Evolutionary conservation across 2,888 invertebrate species (phyloP).

Genomic region (Isotomurus palustris): DNA sequence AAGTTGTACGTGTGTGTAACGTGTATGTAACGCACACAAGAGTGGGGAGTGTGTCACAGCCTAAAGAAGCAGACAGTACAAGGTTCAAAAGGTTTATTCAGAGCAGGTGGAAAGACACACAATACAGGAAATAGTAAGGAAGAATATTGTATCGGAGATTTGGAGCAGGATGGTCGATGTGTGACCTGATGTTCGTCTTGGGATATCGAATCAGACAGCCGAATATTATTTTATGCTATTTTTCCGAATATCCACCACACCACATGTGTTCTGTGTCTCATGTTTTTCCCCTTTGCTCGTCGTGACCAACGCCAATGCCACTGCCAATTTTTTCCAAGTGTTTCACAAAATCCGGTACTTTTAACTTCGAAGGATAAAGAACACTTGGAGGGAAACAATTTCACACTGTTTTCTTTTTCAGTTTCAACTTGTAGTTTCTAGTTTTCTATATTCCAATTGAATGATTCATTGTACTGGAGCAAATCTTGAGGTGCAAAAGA

Average conservation of each 20-base stretch:
- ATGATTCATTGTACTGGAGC: neutral
- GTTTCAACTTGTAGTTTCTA: neutral
- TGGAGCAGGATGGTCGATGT: too few species aligned
- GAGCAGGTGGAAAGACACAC: too few species aligned
- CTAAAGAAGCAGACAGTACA: too few species aligned
- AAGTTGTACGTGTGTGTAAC: too few species aligned
- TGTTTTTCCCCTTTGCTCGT: constrained; percentile 3
- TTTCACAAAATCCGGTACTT: too few species aligned
- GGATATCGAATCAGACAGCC: constrained; percentile 19
- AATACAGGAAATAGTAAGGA: too few species aligned
- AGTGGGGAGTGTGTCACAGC: neutral
- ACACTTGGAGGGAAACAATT: neutral
- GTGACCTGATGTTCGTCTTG: constrained; percentile 4
- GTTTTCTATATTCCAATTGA: neutral
- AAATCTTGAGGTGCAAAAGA: too few species aligned
- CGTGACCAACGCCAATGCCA: constrained; percentile 4
- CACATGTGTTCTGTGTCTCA: constrained; percentile 29
- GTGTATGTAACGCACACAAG: too few species aligned
- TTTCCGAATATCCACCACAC: constrained; percentile 20
- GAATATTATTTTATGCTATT: constrained; percentile 33
- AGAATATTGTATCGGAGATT: too few species aligned
- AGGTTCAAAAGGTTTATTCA: too few species aligned
- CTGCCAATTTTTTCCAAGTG: constrained; percentile 9
- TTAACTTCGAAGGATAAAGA: too few species aligned
- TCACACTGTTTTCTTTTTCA: neutral